Conservation (phyloP, 1,140 invertebrate genomes). For the Asobara japonica region DNA sequence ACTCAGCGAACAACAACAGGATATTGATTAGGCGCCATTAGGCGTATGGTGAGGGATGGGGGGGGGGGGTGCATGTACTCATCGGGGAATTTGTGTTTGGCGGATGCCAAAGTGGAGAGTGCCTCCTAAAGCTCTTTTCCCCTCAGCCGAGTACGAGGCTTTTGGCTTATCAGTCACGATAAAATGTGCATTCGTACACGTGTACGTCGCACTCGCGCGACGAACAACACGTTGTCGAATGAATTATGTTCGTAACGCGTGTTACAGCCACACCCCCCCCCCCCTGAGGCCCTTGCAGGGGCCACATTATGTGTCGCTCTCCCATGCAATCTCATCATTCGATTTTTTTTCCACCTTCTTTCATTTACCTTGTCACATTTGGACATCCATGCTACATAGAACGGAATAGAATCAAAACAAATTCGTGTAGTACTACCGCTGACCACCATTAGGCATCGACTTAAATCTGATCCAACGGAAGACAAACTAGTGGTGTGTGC, state of each 20-base stretch:
- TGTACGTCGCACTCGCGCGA: slow-evolving; percentile 37
- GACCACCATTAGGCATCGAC: no score
- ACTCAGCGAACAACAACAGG: neutral
- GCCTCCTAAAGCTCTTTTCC: neutral
- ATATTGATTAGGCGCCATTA: slow-evolving; percentile 23
- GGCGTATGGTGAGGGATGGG: neutral
- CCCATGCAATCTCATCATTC: neutral
- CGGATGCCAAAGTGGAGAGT: neutral
- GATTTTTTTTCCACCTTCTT: slow-evolving; percentile 20
- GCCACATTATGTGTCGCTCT: slow-evolving; percentile 24
- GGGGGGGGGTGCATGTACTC: neutral
- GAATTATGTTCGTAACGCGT: slow-evolving; percentile 55
- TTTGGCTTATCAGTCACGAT: slow-evolving; percentile 39
- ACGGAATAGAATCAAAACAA: no score
- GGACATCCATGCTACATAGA: neutral
- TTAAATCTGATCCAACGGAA: no score
- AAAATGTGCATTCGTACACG: slow-evolving; percentile 47
- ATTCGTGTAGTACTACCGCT: no score
- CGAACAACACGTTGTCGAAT: slow-evolving; percentile 37
- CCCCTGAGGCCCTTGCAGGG: slow-evolving; percentile 11
- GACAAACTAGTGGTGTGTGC: no score
- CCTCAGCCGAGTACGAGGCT: neutral
- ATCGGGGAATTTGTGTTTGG: neutral
- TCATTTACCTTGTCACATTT: no score
- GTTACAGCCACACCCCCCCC: slow-evolving; percentile 51